These are phyloP conservation scores for Electrophaes corylata DNA, from an alignment of 2,888 invertebrate species.

Conservation along the genomic window DNA sequence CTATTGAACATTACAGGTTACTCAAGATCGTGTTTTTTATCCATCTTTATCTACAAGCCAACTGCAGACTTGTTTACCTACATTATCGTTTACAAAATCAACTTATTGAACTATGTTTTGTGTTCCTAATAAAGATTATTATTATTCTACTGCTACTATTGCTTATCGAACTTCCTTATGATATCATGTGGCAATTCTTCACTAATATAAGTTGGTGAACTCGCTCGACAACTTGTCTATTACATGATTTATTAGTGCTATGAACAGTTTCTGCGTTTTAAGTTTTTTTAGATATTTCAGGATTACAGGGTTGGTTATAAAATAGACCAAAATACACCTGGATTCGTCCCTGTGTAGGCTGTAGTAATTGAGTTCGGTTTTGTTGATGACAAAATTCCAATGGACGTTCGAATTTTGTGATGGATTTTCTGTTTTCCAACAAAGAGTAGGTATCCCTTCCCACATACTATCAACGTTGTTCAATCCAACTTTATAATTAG, in stretches of 20 bases:
- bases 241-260: background rate
- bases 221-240: background rate
- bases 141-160: no score
- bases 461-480: background rate
- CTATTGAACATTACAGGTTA: background rate
- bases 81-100: no score
- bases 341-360: constrained; percentile 17
- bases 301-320: background rate
- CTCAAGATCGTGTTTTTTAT: background rate
- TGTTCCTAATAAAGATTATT: no score
- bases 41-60: no score
- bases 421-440: constrained; percentile 25
- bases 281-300: background rate
- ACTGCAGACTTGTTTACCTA: no score
- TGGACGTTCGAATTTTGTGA: constrained; percentile 23
- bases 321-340: background rate
- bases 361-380: constrained; percentile 28
- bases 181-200: no score
- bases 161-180: no score
- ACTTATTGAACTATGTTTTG: no score
- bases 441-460: background rate
- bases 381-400: constrained; percentile 30
- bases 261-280: background rate
- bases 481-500: background rate
- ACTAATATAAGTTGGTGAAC: no score